Base-by-base conservation (phyloP, 2,797 vertebrate species). In the Huso huso region DNA sequence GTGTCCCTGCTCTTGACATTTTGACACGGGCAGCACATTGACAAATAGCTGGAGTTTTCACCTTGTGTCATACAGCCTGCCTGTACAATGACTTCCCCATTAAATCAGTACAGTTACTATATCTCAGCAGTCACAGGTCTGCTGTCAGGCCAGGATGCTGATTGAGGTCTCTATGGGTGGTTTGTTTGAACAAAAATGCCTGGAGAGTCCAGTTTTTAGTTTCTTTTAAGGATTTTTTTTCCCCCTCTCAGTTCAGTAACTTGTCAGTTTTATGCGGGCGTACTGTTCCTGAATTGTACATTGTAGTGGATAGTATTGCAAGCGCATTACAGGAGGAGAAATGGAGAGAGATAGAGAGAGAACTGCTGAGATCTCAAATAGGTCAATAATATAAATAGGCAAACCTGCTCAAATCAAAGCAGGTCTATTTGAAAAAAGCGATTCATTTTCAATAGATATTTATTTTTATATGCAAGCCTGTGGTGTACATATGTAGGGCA, bases 111-210 rank as follows among this genome's bases (percentile, higher is more conserved):
- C 79, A 62, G 81, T 82, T 80, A 86, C 84, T 86, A 85, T 84
- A 88, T 80, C 79, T 83, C 77, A 71, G 63, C 66, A 71, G 72
- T 88, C 87, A 89, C 88, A 89, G 86, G 88, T 86, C 80, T 84
- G 80, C 87, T 90, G 89, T 90, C 86, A 88, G 75, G 73, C 73
- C 75, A 75, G 69, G 66, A 62, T 66, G 82, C 81, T 85, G 83
- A 87, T 88, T 78, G 81, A 84, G 86, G 86, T 86, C 87, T 87
- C 82, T 84, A 83, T 82, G 86, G 88, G 84, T 89, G 86, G 87
- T 79, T 81, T 81, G 76, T 78, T 84, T 75, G 72, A 74, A 74
- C 75, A 76, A 75, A 79, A 68, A 61, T 78, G 75, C 76, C 79
- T 70, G 78, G 78, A 82, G 77, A 75, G 76, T 55, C 64, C 53